phyloP scores from a whole-genome alignment of 2,797 vertebrate species.

The Lepilemur ruficaudatus region DNA sequence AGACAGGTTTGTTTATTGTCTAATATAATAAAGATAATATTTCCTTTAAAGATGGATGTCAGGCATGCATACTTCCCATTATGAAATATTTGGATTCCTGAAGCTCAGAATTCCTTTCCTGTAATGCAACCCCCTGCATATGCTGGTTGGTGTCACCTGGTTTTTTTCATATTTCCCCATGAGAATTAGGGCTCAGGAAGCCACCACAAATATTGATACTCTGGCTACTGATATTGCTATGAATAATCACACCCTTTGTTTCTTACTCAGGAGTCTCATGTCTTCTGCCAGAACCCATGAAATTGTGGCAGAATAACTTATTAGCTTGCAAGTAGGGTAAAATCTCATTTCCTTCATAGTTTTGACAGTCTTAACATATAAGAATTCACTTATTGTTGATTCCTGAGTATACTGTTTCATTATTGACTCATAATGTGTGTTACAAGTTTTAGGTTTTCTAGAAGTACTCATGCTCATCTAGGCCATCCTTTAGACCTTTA shows the following conservation, averaged over 20 bases:
- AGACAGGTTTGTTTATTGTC: not conserved
- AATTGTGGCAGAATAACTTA: not conserved
- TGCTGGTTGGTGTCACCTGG: not conserved
- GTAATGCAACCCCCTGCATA: not conserved
- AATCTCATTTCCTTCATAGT: not conserved
- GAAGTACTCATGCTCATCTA: not conserved
- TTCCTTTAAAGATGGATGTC: not conserved
- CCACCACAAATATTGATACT: not conserved
- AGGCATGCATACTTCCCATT: not conserved
- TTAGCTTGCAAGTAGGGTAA: not conserved
- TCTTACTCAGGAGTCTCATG: not conserved
- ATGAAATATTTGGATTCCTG: not conserved
- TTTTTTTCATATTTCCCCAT: not conserved
- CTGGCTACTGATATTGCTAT: not conserved
- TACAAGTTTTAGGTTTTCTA: constrained; percentile 41
- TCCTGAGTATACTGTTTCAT: not conserved
- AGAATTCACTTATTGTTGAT: not conserved
- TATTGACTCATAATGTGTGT: not conserved
- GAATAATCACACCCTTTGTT: not conserved
- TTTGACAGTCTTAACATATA: not conserved
- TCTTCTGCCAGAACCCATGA: not conserved
- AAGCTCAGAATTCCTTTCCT: not conserved
- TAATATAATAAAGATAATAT: not conserved
- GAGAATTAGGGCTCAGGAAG: not conserved
- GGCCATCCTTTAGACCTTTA: not conserved